These are phyloP conservation scores for Bombyx mori DNA, from an alignment of 1,140 invertebrate species.

Conservation along the genomic window ASM3026992v2 NC_085131.1:549501-550000, in stretches of 20 bases:
- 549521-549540: conserved; percentile 12
- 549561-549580: conserved; percentile 7
- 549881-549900: conserved; percentile 31
- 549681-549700: too few relatives aligned
- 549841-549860: conserved; percentile 27
- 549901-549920: too few relatives aligned
- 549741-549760: too few relatives aligned
- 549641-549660: too few relatives aligned
- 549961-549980: too few relatives aligned
- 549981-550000: too few relatives aligned
- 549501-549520: not conserved
- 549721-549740: too few relatives aligned
- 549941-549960: too few relatives aligned
- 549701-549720: too few relatives aligned
- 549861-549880: conserved; percentile 42
- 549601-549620: conserved; percentile 14
- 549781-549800: not conserved
- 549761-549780: too few relatives aligned
- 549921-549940: too few relatives aligned
- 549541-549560: conserved; percentile 19
- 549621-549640: not conserved
- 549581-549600: conserved; percentile 3
- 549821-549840: not conserved
- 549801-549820: not conserved
- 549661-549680: too few relatives aligned